Conservation (phyloP, 2,113 vertebrate species). For the Periophthalmus modestus region DNA sequence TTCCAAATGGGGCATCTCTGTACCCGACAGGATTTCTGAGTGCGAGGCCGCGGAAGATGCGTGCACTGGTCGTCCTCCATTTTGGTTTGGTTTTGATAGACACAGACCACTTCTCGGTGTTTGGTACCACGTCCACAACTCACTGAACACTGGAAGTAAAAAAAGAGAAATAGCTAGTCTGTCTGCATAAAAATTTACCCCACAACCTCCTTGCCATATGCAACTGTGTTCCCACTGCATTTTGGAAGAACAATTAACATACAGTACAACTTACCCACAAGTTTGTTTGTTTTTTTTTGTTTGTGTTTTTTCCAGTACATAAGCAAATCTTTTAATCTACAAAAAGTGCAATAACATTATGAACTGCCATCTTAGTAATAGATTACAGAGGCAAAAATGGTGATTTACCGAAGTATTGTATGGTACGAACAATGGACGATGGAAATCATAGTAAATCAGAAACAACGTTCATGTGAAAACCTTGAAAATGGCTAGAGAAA, state of each 20-base stretch:
- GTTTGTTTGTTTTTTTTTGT: too few species aligned
- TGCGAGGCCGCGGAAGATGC: conserved; percentile 82
- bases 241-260: neutral
- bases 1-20: conserved; percentile 90
- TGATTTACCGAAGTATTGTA: conserved; percentile 39
- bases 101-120: conserved; percentile 83
- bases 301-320: neutral
- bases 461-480: conserved; percentile 46
- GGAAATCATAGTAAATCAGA: conserved; percentile 48
- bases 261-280: conserved; percentile 13
- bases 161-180: neutral
- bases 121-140: conserved; percentile 91
- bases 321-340: conserved; percentile 47
- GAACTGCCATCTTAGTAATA: conserved; percentile 15
- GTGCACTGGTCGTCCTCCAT: conserved; percentile 81
- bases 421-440: conserved; percentile 62
- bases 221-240: too few species aligned
- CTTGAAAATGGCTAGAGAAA: conserved; percentile 33
- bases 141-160: conserved; percentile 85
- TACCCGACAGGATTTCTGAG: conserved; percentile 82
- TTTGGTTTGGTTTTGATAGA: conserved; percentile 76
- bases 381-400: conserved; percentile 14
- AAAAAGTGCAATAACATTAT: conserved; percentile 46
- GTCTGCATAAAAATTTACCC: neutral
- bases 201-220: neutral